Conservation (phyloP, 1,140 invertebrate genomes). For the Araneus ventricosus region DNA sequence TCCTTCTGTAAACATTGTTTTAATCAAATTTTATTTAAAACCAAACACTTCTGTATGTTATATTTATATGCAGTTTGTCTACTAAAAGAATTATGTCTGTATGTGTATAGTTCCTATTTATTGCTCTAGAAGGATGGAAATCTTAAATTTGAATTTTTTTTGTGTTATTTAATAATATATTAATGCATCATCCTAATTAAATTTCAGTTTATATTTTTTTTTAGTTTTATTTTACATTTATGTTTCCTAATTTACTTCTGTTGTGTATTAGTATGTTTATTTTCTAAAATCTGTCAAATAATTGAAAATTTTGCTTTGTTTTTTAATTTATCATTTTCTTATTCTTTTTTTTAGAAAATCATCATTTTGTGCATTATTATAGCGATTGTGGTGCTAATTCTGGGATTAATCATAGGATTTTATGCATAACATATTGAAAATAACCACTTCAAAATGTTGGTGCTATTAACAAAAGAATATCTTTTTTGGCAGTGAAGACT, state of each 20-base stretch:
- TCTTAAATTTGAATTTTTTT: too few relatives aligned
- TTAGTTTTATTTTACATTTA: too few relatives aligned
- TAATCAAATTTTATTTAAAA: too few relatives aligned
- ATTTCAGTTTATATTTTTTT: too few relatives aligned
- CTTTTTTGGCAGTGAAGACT: background rate
- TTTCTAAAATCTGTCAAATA: background rate
- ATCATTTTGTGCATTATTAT: constrained; percentile 49
- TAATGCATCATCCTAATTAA: too few relatives aligned
- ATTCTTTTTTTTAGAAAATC: constrained; percentile 48
- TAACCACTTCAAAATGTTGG: background rate
- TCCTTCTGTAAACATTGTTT: too few relatives aligned
- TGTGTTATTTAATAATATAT: too few relatives aligned
- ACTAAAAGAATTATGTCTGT: too few relatives aligned
- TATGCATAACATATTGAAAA: background rate
- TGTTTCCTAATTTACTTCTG: background rate
- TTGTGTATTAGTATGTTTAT: background rate
- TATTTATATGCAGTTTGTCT: too few relatives aligned
- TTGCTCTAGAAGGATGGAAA: too few relatives aligned
- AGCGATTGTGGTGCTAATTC: constrained; percentile 17
- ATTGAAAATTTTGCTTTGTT: background rate
- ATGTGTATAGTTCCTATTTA: too few relatives aligned
- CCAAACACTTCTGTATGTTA: too few relatives aligned
- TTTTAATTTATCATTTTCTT: background rate
- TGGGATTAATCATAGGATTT: constrained; percentile 57
- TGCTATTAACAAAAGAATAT: background rate